phyloP scores from a whole-genome alignment of 2,113 vertebrate genomes.

The Dicaeum eximium region DNA sequence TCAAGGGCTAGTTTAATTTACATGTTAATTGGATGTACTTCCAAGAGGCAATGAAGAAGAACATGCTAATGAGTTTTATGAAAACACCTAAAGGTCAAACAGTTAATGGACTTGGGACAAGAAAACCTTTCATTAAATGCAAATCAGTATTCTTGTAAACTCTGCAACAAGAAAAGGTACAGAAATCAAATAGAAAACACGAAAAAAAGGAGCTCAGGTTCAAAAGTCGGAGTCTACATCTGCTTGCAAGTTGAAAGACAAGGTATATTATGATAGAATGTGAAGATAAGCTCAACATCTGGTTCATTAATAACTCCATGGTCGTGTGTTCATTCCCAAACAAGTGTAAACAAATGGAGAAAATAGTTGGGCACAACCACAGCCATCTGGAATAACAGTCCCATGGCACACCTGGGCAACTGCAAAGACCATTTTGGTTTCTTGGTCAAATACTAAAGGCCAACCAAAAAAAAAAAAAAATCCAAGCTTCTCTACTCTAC shows the following conservation, averaged over 20 bases:
- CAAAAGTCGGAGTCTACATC: neutral
- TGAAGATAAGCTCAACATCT: neutral
- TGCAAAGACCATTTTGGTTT: neutral
- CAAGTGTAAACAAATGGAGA: neutral
- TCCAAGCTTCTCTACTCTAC: neutral
- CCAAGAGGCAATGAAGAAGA: slow-evolving; percentile 45
- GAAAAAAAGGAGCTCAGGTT: neutral
- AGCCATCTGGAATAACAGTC: neutral
- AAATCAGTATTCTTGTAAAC: slow-evolving; percentile 1
- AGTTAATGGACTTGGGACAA: slow-evolving; percentile 48
- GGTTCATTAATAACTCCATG: neutral
- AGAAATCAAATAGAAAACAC: neutral
- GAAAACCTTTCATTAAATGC: slow-evolving; percentile 40
- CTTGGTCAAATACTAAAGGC: neutral
- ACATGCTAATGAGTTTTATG: slow-evolving; percentile 54
- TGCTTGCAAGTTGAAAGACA: neutral
- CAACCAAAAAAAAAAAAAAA: neutral
- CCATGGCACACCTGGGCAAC: neutral
- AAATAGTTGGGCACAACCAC: neutral
- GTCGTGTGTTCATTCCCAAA: neutral
- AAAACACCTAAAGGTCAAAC: slow-evolving; percentile 52
- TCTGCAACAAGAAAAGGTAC: neutral
- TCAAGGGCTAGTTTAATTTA: slow-evolving; percentile 54
- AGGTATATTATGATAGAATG: neutral
- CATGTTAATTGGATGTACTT: slow-evolving; percentile 55